Base-by-base conservation (phyloP, 2,113 vertebrate species). In the Empidonax alnorum region DNA sequence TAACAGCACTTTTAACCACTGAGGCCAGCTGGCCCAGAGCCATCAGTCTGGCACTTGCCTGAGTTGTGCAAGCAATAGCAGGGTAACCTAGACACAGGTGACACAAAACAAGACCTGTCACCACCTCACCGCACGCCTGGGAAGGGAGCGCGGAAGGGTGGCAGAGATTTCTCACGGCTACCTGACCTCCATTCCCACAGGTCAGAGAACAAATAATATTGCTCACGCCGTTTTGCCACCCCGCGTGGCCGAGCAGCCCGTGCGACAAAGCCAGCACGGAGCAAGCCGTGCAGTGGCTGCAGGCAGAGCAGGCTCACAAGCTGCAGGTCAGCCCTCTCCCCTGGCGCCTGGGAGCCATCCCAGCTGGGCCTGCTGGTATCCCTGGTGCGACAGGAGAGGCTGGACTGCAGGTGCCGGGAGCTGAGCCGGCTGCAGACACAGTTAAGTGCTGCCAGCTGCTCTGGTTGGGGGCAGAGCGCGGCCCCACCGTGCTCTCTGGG, bases 201-300 rank as follows among this genome's bases (percentile, higher is more conserved):
- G 90, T 80, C 72, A 80, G 78, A 87, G 87, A 85, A 69, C 47
- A 84, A 65, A 68, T 63, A 67, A 42, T 28, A 61, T 3, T 75
- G 41, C 62, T 91, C 84, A 33, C 74, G n/a, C 33, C 27, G 2
- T 35, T 53, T 78, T 94, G 62, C 44, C 65, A 59, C 52, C 50
- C 67, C 0, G 0, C 0, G 0, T 61, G 79, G 53, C 67, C 3
- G 0, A 46, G 52, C 49, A 78, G 56, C 66, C 28, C 2, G 0
- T 39, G 49, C 9, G 3, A 31, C 63, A 61, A 82, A 90, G 49
- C n/a, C 65, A 56, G 67, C 44, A 2, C 4, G 4, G 79, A 71
- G 66, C 2, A 5, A 39, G 59, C 61, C 33, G 3, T 42, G 56
- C 1, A 0, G 31, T 31, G 41, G 49, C 75, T 53, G 58, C 67